Base-by-base conservation (phyloP, 2,888 invertebrate genomes). In the Podotricha telesiphe region DNA sequence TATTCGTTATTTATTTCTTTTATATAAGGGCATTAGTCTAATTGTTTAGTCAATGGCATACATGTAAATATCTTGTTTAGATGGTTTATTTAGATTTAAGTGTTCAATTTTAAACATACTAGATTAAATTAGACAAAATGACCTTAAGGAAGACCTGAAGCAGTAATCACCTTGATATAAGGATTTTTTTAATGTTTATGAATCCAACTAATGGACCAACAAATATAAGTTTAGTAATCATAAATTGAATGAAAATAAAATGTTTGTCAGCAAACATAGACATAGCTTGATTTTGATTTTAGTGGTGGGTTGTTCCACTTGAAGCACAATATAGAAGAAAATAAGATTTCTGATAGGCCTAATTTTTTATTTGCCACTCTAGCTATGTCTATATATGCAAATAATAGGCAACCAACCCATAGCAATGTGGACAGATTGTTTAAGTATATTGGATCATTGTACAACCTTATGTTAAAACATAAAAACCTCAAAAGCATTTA, bases 1-100 rank as follows among this genome's bases (percentile, higher is more conserved):
- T 91, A 89, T 89, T 91, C 87, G 90, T 91, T 91, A 91, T 91
- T 92, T 92, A 91, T 91, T 91, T 87, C 84, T 87, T 89, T 84
- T 88, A 85, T 80, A 84, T 89, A 88, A 88, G 87, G n/a, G 86
- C 84, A 85, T 88, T 90, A 91, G 88, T 87, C 81, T 90, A 90
- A 89, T 89, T 88, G 86, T 88, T 91, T 91, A 90, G 89, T 89
- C 89, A 87, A 87, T 88, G 88, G 84, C 82, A 83, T 88, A 84
- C 86, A 80, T 92, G 92, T 92, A 92, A 90, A 92, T 92, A 92
- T 86, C 87, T 88, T 87, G 87, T 91, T 90, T 91, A 91, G 88
- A 89, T 80, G 86, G 84, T 91, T 91, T 90, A 89, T 91, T 88
- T 89, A 91, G 89, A 83, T 82, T 82, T 91, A 91, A 92, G 90